Conservation (phyloP, 2,888 invertebrate genomes). For the Morpho achilles region DNA sequence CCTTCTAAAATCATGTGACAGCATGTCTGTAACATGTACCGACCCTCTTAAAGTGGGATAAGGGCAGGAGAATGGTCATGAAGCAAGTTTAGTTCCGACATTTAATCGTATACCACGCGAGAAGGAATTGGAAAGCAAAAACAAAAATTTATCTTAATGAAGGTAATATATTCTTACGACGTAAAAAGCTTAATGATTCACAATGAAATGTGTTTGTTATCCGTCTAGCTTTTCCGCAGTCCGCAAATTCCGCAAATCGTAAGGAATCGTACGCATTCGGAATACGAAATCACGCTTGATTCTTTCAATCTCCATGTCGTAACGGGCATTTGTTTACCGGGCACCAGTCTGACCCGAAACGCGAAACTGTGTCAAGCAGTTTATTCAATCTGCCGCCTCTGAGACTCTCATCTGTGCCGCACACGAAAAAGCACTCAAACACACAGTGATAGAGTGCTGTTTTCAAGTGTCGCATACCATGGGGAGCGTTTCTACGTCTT, state of each 20-base stretch:
- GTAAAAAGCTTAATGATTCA: neutral
- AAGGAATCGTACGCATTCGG: slow-evolving; percentile 1
- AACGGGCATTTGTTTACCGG: slow-evolving; percentile 62
- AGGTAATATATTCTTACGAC: neutral
- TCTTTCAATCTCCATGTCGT: slow-evolving; percentile 52
- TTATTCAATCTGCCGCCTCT: slow-evolving; percentile 74
- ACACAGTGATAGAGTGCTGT: slow-evolving; percentile 39
- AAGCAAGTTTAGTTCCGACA: no score
- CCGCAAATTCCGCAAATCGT: slow-evolving; percentile 6
- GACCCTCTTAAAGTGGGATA: no score
- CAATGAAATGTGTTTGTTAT: neutral
- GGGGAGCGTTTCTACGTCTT: slow-evolving; percentile 53
- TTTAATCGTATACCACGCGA: no score
- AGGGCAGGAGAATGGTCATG: no score
- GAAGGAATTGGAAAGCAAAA: no score
- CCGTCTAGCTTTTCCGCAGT: slow-evolving; percentile 7
- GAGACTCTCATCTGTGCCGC: slow-evolving; percentile 41
- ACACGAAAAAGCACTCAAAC: slow-evolving; percentile 44
- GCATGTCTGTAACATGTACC: no score
- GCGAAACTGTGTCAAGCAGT: slow-evolving; percentile 78
- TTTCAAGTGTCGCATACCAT: slow-evolving; percentile 34
- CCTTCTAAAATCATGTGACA: no score
- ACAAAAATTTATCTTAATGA: neutral
- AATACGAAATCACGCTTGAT: slow-evolving; percentile 15
- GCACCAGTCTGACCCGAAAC: slow-evolving; percentile 66